Evolutionary conservation across 2,113 vertebrate species (phyloP), one percentile per base, ranked within the genome.

Genomic region (Patagioenas fasciata): DNA sequence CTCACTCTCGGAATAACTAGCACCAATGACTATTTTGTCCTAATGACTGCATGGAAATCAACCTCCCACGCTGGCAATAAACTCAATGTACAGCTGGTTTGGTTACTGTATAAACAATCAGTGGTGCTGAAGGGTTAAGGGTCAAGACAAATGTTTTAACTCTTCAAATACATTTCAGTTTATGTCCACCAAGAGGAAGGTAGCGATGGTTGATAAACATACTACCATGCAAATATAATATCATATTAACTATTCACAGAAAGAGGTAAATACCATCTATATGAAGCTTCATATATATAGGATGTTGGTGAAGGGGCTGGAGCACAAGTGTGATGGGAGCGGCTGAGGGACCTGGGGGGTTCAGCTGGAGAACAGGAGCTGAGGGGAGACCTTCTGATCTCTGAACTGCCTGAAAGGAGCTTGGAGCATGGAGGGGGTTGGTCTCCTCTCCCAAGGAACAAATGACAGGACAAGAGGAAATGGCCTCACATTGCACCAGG

Each of bases 171-270:
- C 15, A 6, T 34, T 60, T 72, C 29, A 9, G 58, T 48, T 88
- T 26, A 11, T 9, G 17, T 18, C 14, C 54, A 29, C 5, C 1
- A 13, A 32, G 7, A 85, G 31, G 34, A n/a, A 51, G 24, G n/a
- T 32, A 64, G 40, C 0, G 0, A 28, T 6, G 3, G 48, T 0
- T 69, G 57, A 15, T 9, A 25, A 1, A 92, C 64, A 48, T 20
- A 47, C n/a, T 48, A 11, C 54, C 4, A 1, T 20, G 25, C 61
- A 97, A 78, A 64, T 15, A 16, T 7, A 47, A 29, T 20, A 48
- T 14, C 4, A 0, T 17, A 58, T 38, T 29, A 69, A 72, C 7
- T 65, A 6, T 18, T 74, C 64, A 66, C 42, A 72, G 40, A 67
- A 80, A 71, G 42, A 54, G 51, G 40, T 38, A 71, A 79, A 28